Evolutionary conservation across 1,140 invertebrate genomes (phyloP), one percentile per base, ranked within the genome.

Genomic region (Cyrtorhinus lividipennis): DNA sequence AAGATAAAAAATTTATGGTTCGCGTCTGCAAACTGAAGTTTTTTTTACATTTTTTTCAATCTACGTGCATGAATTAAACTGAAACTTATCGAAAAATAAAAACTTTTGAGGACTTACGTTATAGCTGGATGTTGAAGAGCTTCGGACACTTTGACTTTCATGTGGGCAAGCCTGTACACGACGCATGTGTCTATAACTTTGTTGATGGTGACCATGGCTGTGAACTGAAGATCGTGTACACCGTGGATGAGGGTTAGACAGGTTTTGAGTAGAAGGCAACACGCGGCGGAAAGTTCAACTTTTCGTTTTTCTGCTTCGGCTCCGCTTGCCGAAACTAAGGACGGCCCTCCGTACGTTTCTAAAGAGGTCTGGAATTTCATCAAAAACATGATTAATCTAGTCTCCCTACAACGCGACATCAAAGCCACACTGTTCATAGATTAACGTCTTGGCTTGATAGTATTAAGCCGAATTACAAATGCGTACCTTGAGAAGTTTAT

Each of bases 181-280:
- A 76, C 72, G 25, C 71, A 76, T 3, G 77, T 74, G 68, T 83
- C 81, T 20, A 83, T 77, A 27, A 82, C 75, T 69, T 80, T 77
- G 70, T 83, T 83, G 58, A 83, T 75, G 56, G 78, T 78, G 56
- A 78, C 75, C 66, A 82, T 73, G 2, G 79, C 79, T 0, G 79
- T 81, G 68, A 79, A 81, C 68, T 83, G 81, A 13, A 81, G 72
- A n/a, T 77, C 76, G 68, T 81, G 80, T 2, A 78, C 77, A 2
- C 80, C 79, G 57, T 77, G 75, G 45, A 81, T 74, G 53, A 78
- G 74, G 65, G 74, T 76, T 8, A 82, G 70, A 27, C 77, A 75
- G 1, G 78, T 73, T 56, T 73, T 73, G 10, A 80, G 71, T 25
- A 83, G 70, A 24, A 76, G 72, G 62, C 78, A 77, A 24, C 81